Percentiles rank a stretch among this genome's conserved stretches.
Evolutionary conservation across 2,113 vertebrate genomes (phyloP).

Genomic region (Rutilus rutilus): DNA sequence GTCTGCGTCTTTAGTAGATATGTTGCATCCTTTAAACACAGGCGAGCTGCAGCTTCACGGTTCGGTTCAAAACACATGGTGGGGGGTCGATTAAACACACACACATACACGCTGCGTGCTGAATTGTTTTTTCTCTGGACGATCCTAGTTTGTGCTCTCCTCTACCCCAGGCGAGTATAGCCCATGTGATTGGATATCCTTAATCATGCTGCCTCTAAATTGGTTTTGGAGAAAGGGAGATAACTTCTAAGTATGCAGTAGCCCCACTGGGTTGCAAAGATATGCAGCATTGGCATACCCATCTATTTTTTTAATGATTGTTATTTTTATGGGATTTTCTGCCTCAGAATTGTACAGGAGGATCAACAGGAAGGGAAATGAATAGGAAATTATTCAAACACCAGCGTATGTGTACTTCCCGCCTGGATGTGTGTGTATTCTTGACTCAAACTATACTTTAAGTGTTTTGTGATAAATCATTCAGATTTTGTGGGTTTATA

Average conservation of each 20-base stretch:
- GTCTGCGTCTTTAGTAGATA: constrained; percentile 24
- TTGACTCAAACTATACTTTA: background rate
- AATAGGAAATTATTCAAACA: background rate
- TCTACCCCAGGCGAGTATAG: constrained; percentile 30
- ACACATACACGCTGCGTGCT: background rate
- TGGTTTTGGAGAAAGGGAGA: constrained; percentile 46
- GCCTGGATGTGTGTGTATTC: background rate
- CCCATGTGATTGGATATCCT: constrained; percentile 56
- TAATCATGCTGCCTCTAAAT: constrained; percentile 54
- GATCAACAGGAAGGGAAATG: background rate
- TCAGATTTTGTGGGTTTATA: background rate
- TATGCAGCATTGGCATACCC: constrained; percentile 22
- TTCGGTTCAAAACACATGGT: constrained; percentile 35
- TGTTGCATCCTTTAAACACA: constrained; percentile 25
- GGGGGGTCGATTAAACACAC: constrained; percentile 34
- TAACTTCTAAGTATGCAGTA: constrained; percentile 41
- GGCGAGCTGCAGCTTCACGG: constrained; percentile 14
- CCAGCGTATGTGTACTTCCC: background rate
- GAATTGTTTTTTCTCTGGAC: constrained; percentile 49
- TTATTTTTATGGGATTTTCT: constrained; percentile 33
- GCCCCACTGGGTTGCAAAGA: constrained; percentile 40
- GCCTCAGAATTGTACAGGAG: constrained; percentile 25
- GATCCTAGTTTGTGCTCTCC: constrained; percentile 25
- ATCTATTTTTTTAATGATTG: constrained; percentile 25
- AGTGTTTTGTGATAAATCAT: too few relatives aligned